A percentile compares a stretch with the other conserved stretches of the same genome.
These are phyloP conservation scores for Eupithecia inturbata DNA, from an alignment of 2,888 invertebrate genomes.

Conservation along the genomic window DNA sequence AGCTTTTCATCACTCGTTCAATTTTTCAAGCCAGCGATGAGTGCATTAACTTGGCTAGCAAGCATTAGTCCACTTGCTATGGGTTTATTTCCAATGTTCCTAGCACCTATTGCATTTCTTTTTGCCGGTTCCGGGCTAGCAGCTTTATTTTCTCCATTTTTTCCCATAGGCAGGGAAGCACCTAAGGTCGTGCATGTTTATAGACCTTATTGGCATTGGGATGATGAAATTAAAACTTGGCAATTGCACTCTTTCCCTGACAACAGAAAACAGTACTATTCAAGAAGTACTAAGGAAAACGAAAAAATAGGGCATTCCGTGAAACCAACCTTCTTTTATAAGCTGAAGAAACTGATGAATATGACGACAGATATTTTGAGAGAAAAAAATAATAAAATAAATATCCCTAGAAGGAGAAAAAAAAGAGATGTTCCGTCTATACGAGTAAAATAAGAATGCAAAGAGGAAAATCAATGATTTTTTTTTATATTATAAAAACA, in stretches of 20 bases:
- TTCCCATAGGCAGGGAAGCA: conserved; percentile 78
- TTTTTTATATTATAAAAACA: no score
- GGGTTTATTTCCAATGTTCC: conserved; percentile 83
- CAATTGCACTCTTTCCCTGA: conserved; percentile 70
- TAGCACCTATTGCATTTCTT: conserved; percentile 86
- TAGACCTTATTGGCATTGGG: conserved; percentile 84
- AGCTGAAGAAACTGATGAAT: conserved; percentile 63
- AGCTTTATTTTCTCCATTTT: conserved; percentile 86
- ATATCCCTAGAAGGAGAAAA: conserved; percentile 60
- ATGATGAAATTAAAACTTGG: conserved; percentile 83
- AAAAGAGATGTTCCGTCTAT: conserved; percentile 65
- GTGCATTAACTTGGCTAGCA: conserved; percentile 80
- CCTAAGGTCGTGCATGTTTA: conserved; percentile 69
- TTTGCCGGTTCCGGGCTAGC: conserved; percentile 86
- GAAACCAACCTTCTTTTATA: conserved; percentile 56
- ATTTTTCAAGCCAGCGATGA: conserved; percentile 79
- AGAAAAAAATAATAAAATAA: conserved; percentile 43
- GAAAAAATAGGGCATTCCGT: conserved; percentile 40
- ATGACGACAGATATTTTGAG: conserved; percentile 53
- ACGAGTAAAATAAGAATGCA: conserved; percentile 54
- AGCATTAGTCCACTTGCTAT: conserved; percentile 85
- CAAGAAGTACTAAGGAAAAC: conserved; percentile 52
- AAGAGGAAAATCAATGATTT: conserved; percentile 1
- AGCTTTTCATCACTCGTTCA: conserved; percentile 73
- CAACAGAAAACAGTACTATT: conserved; percentile 54